Percentiles rank a stretch among this genome's conserved stretches.
These are phyloP conservation scores for Scotopteryx bipunctaria DNA, from an alignment of 2,888 invertebrate species.

Conservation along the genomic window DNA sequence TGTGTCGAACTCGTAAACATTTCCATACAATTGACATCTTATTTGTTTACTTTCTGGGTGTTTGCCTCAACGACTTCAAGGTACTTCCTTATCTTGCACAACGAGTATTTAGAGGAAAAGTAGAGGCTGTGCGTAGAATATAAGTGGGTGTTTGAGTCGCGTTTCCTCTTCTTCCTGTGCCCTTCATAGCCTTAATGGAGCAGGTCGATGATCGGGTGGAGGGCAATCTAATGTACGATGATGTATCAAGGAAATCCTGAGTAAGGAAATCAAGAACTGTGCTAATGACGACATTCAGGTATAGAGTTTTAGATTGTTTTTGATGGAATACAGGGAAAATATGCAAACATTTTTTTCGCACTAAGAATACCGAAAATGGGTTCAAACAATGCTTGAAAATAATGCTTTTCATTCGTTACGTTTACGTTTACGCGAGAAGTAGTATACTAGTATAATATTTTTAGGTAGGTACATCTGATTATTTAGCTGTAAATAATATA, in stretches of 20 bases:
- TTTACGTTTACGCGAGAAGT: no score
- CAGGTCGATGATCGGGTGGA: conserved; percentile 32
- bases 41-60: conserved; percentile 34
- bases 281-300: no score
- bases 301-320: no score
- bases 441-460: no score
- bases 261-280: background rate
- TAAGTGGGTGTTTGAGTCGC: conserved; percentile 29
- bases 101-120: conserved; percentile 37
- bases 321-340: no score
- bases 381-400: no score
- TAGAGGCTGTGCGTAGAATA: conserved; percentile 26
- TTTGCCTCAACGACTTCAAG: conserved; percentile 25
- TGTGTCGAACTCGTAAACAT: conserved; percentile 22
- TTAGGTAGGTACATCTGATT: no score
- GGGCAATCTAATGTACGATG: conserved; percentile 20
- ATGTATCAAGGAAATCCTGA: conserved; percentile 7
- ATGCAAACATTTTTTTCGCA: no score
- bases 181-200: conserved; percentile 26
- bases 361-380: no score
- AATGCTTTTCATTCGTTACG: no score
- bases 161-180: conserved; percentile 26
- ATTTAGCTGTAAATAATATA: no score
- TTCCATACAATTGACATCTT: conserved; percentile 29
- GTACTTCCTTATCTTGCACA: conserved; percentile 32